Percentiles rank a stretch among this genome's conserved stretches.
Evolutionary conservation across 2,113 vertebrate genomes (phyloP).

Genomic region (human): GRCh38 chr12:87847001-87847500

Average conservation of each 20-base stretch:
- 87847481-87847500: not conserved
- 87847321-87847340: not conserved
- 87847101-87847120: not conserved
- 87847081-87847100: not conserved
- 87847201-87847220: not conserved
- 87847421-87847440: not conserved
- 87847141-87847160: not conserved
- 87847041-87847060: not conserved
- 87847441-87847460: not conserved
- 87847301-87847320: too few relatives aligned
- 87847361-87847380: not conserved
- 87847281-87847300: not conserved
- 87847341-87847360: not conserved
- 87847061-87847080: not conserved
- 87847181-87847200: not conserved
- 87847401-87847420: not conserved
- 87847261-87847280: not conserved
- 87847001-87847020: not conserved
- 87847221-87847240: not conserved
- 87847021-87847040: not conserved
- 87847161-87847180: not conserved
- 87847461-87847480: not conserved
- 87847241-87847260: not conserved
- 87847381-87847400: not conserved
- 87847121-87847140: not conserved